phyloP scores from a whole-genome alignment of 2,113 vertebrate species.

The Paratilapia polleni region DNA sequence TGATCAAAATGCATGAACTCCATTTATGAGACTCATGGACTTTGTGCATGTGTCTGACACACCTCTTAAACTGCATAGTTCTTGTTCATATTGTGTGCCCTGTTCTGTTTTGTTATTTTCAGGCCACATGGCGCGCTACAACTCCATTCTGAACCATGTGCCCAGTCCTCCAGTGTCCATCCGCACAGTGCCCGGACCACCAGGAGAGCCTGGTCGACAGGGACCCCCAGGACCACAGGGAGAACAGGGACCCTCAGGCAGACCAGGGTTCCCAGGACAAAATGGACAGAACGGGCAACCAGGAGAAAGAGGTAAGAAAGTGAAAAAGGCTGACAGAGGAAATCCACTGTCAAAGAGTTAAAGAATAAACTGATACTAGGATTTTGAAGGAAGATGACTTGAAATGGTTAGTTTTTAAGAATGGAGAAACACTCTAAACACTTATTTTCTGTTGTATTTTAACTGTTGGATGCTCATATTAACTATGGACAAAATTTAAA shows the following conservation, averaged over 20 bases:
- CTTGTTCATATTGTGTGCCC: not conserved
- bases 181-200: slow-evolving; percentile 89
- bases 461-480: no score
- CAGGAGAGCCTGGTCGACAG: slow-evolving; percentile 89
- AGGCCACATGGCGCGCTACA: slow-evolving; percentile 96
- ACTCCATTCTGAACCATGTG: slow-evolving; percentile 89
- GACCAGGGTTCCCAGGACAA: slow-evolving; percentile 92
- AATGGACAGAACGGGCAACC: slow-evolving; percentile 91
- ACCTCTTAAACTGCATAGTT: no score
- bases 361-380: no score
- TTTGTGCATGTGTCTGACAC: no score
- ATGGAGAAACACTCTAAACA: no score
- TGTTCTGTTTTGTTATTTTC: not conserved
- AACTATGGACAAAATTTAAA: no score
- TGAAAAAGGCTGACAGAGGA: not conserved
- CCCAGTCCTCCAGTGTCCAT: slow-evolving; percentile 90
- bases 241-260: slow-evolving; percentile 91
- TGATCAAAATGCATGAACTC: no score
- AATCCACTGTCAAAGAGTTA: no score
- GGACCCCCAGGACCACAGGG: slow-evolving; percentile 88
- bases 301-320: slow-evolving; percentile 76
- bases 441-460: no score
- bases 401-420: no score
- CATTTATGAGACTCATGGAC: no score
- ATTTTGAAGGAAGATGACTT: no score